phyloP scores from a whole-genome alignment of 2,888 invertebrate species.

The Octonoba sinensis region DNA sequence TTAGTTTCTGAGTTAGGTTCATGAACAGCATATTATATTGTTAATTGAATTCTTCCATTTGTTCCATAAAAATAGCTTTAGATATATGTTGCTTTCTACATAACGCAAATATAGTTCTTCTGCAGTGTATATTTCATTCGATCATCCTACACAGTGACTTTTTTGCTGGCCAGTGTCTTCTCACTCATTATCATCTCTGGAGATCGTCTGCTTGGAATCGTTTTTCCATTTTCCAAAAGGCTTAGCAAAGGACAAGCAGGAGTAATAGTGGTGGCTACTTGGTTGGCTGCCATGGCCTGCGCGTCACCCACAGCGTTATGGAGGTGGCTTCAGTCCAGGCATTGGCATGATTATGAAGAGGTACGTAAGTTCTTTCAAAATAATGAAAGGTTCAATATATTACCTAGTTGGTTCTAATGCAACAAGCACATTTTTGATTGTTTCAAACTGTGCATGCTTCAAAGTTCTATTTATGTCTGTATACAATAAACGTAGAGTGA shows the following conservation, averaged over 20 bases:
- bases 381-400: no score
- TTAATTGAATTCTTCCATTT: no score
- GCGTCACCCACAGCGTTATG: slow-evolving; percentile 74
- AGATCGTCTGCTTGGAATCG: slow-evolving; percentile 85
- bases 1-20: no score
- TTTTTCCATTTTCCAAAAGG: slow-evolving; percentile 80
- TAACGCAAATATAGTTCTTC: background rate
- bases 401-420: no score
- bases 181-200: slow-evolving; percentile 85
- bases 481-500: no score
- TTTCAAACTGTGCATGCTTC: no score
- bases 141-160: slow-evolving; percentile 74
- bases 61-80: no score
- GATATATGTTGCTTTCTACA: no score
- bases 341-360: slow-evolving; percentile 83
- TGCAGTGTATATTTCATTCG: background rate
- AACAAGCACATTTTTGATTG: no score
- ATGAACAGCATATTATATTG: no score
- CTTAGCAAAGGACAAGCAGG: slow-evolving; percentile 78
- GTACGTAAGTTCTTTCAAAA: slow-evolving; percentile 19
- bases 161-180: slow-evolving; percentile 82
- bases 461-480: no score
- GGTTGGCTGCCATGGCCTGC: slow-evolving; percentile 78
- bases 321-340: slow-evolving; percentile 75
- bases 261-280: slow-evolving; percentile 78